phyloP scores from a whole-genome alignment of 1,140 invertebrate genomes.

The Scaptomyza graminum region DNA sequence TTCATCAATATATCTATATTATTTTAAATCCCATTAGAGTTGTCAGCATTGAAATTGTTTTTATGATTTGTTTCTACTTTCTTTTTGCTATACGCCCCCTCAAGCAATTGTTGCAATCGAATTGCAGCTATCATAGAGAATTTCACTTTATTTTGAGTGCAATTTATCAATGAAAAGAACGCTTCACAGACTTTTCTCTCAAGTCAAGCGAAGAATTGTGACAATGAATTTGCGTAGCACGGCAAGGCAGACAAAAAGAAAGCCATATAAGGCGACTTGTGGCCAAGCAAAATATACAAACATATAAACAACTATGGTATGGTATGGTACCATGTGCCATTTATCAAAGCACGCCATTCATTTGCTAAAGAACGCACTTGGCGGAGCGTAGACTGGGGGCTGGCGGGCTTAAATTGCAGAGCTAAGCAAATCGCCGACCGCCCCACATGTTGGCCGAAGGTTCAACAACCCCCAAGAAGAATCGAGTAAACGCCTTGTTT shows the following conservation, averaged over 20 bases:
- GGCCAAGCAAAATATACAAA: conserved; percentile 5
- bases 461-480: conserved; percentile 28
- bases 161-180: conserved; percentile 39
- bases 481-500: conserved; percentile 49
- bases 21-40: conserved; percentile 14
- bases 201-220: conserved; percentile 17
- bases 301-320: not conserved
- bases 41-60: conserved; percentile 33
- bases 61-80: conserved; percentile 6
- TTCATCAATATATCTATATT: no score
- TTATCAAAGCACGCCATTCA: conserved; percentile 62
- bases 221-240: conserved; percentile 49
- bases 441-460: conserved; percentile 44
- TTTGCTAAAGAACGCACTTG: conserved; percentile 37
- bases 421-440: conserved; percentile 41
- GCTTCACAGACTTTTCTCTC: not conserved
- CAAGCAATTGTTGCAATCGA: conserved; percentile 27
- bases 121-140: conserved; percentile 16
- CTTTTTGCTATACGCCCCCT: conserved; percentile 26
- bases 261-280: conserved; percentile 49
- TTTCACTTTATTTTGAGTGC: conserved; percentile 21
- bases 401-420: conserved; percentile 4
- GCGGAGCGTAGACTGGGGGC: not conserved
- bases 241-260: conserved; percentile 22
- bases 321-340: conserved; percentile 40